A percentile compares a stretch with the other conserved stretches of the same genome.
Evolutionary conservation across 2,797 vertebrate genomes (phyloP).

Genomic region (Chaetophractus vellerosus): DNA sequence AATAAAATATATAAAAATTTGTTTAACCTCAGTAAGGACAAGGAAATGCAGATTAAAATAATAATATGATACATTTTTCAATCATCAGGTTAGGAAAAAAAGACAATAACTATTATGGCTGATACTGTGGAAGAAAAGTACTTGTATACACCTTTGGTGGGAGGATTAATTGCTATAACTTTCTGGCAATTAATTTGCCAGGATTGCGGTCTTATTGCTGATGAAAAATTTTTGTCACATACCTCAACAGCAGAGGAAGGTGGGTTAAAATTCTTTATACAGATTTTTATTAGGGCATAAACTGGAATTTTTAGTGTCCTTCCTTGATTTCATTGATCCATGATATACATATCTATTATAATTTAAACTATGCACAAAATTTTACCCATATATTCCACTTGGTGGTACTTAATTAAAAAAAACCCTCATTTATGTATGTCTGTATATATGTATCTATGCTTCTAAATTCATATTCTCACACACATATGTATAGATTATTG

Average conservation of each 20-base stretch:
- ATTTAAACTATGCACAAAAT: neutral
- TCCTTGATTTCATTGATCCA: neutral
- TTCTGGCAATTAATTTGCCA: neutral
- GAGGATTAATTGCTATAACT: neutral
- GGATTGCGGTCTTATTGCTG: neutral
- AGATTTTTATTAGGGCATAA: neutral
- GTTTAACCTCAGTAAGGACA: neutral
- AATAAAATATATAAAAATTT: neutral
- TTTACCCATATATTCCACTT: neutral
- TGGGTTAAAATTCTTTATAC: neutral
- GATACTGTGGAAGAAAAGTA: neutral
- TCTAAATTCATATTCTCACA: neutral
- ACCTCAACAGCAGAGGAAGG: neutral
- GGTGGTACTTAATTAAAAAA: neutral
- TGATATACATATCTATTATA: neutral
- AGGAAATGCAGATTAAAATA: conserved; percentile 10
- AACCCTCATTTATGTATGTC: neutral
- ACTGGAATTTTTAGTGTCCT: neutral
- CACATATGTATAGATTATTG: neutral
- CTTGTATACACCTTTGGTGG: neutral
- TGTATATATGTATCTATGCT: neutral
- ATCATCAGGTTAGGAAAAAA: neutral
- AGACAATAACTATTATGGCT: neutral
- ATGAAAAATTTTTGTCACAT: neutral
- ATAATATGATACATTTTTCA: neutral